These are phyloP conservation scores for Chiloscyllium plagiosum DNA, from an alignment of 2,113 vertebrate genomes.

Conservation along the genomic window DNA sequence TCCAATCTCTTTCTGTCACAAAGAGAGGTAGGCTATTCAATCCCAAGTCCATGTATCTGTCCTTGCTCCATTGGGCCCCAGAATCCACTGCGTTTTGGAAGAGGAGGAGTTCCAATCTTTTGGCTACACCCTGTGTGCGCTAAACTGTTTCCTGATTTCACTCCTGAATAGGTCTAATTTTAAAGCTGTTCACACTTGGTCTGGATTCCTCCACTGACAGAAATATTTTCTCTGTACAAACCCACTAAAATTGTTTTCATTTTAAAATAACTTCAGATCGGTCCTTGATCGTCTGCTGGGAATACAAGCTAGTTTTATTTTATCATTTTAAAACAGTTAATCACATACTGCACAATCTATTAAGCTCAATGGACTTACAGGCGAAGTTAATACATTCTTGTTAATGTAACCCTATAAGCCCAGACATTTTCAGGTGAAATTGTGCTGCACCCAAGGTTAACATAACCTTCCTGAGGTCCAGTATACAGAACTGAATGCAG, in stretches of 20 bases:
- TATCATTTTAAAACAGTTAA: background rate
- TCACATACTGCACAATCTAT: background rate
- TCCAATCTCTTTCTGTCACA: background rate
- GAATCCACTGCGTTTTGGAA: background rate
- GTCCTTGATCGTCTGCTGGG: background rate
- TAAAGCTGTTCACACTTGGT: background rate
- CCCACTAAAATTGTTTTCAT: background rate
- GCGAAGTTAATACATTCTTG: background rate
- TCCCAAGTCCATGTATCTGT: background rate
- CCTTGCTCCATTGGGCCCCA: background rate
- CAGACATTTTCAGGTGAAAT: background rate
- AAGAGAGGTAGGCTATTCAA: background rate
- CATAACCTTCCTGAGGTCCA: background rate
- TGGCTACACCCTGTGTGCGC: background rate
- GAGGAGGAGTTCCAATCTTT: background rate
- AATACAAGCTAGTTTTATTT: background rate
- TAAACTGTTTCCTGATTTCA: background rate
- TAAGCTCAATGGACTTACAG: background rate
- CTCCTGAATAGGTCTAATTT: background rate
- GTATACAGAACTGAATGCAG: background rate
- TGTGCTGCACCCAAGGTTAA: background rate
- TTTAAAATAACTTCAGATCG: background rate
- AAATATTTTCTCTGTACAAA: background rate
- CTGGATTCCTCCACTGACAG: background rate
- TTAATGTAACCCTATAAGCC: background rate